Evolutionary conservation across 2,797 vertebrate genomes (phyloP).

Genomic region (Bradypodion ventrale): DNA sequence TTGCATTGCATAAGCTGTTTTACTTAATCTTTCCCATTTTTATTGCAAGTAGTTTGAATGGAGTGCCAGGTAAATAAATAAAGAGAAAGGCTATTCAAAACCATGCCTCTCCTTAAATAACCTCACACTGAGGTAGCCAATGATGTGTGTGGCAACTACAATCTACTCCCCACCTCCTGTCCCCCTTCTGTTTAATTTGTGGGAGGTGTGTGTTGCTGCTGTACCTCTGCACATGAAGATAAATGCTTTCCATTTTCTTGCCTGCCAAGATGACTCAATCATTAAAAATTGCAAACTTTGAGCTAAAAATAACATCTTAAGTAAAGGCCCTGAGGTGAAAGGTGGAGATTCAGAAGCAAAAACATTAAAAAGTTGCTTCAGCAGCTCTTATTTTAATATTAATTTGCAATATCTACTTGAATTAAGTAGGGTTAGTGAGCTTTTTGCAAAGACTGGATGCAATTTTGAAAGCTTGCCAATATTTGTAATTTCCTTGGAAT

Average conservation of each 20-base stretch:
- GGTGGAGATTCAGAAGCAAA: constrained; percentile 33
- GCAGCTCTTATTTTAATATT: constrained; percentile 48
- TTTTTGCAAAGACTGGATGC: constrained; percentile 74
- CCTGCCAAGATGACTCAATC: constrained; percentile 59
- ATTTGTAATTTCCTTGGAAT: constrained; percentile 89
- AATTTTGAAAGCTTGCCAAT: constrained; percentile 80
- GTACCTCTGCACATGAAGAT: neutral
- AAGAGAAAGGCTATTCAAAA: neutral
- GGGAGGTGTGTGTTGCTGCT: constrained; percentile 12
- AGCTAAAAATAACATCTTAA: constrained; percentile 69
- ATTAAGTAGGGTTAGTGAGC: constrained; percentile 59
- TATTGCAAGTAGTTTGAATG: neutral
- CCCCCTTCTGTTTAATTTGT: neutral
- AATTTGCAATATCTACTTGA: constrained; percentile 67
- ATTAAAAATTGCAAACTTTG: constrained; percentile 66
- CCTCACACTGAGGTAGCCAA: neutral
- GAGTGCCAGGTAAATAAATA: neutral
- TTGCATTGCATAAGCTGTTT: neutral
- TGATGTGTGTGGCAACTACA: neutral
- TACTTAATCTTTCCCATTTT: neutral
- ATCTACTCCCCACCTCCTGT: neutral
- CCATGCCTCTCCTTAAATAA: neutral
- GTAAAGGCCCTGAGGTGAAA: constrained; percentile 34
- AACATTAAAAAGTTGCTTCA: neutral
- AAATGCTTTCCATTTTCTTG: neutral